Base-by-base conservation (phyloP, 2,888 invertebrate genomes). In the Autographa gamma region DNA sequence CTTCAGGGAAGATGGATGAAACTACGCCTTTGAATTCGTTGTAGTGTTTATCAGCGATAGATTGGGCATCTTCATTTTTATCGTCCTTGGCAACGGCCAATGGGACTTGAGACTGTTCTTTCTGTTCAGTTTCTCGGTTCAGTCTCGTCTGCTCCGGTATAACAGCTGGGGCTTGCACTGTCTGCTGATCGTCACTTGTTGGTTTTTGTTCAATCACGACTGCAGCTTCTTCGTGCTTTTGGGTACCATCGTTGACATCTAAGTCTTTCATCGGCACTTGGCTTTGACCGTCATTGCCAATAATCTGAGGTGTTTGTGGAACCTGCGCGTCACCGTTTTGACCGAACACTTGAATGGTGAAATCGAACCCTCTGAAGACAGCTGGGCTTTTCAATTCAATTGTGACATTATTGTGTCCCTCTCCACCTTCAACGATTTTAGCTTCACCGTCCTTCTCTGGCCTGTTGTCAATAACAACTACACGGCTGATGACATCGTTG, bases 351-450 rank as follows among this genome's bases (percentile, higher is more conserved):
- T 92, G 86, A 1, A 95, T 83, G 34, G 88, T 87, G 76, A 95
- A 95, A 32, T 91, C 88, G 64, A 89, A 92, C 63, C 95, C 95
- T 80, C 94, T 86, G 41, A 95, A 87, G 1, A 91, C 87, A 11
- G 94, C 89, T 0, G 95, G 95, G 58, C 95, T 94, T 79, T 93
- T 92, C 1, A 95, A 79, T 80, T 94, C 90, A 13, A 95, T 82
- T 0, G 93, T 93, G 6, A 94, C 92, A 66, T 89, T 92, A 52
- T 89, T 88, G 52, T 92, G 82, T 73, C 94, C 93, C 61, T 86
- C 87, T 73, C 95, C 95, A 0, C 95, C 95, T 61, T 92, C 90
- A 0, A 92, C 81, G 11, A 95, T 90, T 71, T 84, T 83, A 0
- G 86, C 94, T 73, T 92, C 92, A 31, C 95, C 95, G 66, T 95